These are phyloP conservation scores for Chiroxiphia lanceolata DNA, from an alignment of 2,797 vertebrate species.

Conservation along the genomic window DNA sequence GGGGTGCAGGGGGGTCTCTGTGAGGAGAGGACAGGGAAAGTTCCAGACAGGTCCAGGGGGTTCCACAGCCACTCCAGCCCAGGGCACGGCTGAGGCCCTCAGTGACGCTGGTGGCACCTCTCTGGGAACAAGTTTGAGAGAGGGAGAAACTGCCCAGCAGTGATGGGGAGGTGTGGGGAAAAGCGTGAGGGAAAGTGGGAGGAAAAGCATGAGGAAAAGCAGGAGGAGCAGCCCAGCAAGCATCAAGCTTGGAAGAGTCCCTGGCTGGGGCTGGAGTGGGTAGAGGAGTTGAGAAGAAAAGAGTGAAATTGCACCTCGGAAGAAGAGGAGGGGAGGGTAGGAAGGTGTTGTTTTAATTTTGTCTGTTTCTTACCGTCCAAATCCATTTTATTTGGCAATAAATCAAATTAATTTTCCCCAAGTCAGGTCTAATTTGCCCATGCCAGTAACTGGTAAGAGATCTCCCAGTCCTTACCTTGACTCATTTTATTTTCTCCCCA, in stretches of 20 bases:
- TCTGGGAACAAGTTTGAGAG: not conserved
- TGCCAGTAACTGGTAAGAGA: not conserved
- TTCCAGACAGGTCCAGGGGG: not conserved
- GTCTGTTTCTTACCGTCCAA: not conserved
- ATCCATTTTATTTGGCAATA: not conserved
- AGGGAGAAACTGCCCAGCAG: not conserved
- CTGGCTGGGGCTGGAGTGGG: not conserved
- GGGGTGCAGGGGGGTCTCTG: no score
- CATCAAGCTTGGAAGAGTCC: accelerated
- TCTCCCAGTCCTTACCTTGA: not conserved
- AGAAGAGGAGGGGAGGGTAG: not conserved
- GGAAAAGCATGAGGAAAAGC: not conserved
- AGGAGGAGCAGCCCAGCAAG: not conserved
- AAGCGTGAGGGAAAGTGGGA: not conserved
- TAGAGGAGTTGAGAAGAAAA: not conserved
- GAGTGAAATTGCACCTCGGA: not conserved
- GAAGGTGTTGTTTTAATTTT: not conserved
- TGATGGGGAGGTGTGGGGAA: not conserved
- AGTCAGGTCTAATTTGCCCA: not conserved
- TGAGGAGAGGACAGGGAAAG: not conserved
- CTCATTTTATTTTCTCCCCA: not conserved
- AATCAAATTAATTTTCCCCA: not conserved
- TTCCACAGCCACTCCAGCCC: accelerated
- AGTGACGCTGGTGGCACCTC: not conserved
- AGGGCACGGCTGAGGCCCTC: not conserved